Percentiles rank a stretch among this genome's conserved stretches.
Evolutionary conservation across 2,797 vertebrate genomes (phyloP).

Genomic region (Macroramphosus scolopax): DNA sequence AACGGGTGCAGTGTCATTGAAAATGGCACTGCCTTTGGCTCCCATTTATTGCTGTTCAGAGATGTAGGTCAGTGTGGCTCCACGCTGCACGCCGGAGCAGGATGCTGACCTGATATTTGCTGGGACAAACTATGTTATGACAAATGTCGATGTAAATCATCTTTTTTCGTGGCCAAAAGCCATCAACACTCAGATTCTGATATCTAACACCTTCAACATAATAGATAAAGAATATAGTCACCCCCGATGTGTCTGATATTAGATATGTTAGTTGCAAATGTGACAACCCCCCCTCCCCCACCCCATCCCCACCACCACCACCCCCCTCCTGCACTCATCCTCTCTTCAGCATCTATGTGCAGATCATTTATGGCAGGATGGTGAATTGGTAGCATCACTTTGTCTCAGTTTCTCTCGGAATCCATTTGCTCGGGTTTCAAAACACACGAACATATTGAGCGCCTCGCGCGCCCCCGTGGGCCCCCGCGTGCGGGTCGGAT

Average conservation of each 20-base stretch:
- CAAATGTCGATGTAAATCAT: constrained; percentile 5
- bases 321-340: not conserved
- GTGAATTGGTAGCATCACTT: constrained; percentile 61
- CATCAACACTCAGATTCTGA: too few species aligned
- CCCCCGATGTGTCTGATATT: too few species aligned
- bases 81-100: constrained; percentile 58
- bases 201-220: too few species aligned
- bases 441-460: constrained; percentile 5
- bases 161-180: too few species aligned
- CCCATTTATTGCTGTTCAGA: constrained; percentile 80
- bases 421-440: too few species aligned
- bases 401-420: constrained; percentile 49
- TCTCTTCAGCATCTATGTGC: constrained; percentile 57
- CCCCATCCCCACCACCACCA: not conserved
- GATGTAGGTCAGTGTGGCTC: constrained; percentile 80
- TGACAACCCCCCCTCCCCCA: not conserved
- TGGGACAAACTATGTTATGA: constrained; percentile 12
- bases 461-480: too few species aligned
- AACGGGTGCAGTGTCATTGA: constrained; percentile 82
- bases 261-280: too few species aligned
- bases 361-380: constrained; percentile 59
- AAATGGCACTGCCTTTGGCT: constrained; percentile 81
- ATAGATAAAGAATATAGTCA: too few species aligned
- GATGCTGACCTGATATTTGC: constrained; percentile 61
- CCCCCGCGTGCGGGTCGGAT: too few species aligned